Evolutionary conservation across 1,140 invertebrate species (phyloP).

Genomic region (Drosophila repletoides): DNA sequence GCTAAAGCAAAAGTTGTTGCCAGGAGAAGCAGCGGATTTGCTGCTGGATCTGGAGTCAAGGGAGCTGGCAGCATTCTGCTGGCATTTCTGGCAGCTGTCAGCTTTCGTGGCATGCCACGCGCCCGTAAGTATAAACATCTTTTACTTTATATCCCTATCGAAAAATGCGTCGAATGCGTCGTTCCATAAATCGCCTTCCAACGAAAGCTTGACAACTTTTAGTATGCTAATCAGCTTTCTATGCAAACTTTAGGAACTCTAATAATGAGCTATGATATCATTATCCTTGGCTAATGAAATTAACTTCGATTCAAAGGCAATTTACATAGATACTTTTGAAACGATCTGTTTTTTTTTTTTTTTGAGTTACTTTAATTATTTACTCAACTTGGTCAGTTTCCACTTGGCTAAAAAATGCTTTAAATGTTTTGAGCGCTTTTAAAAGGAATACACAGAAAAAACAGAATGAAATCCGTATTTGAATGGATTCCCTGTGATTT

Average conservation of each 20-base stretch:
- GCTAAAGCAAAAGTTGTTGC: constrained; percentile 19
- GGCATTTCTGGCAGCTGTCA: constrained; percentile 78
- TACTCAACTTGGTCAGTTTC: too few relatives aligned
- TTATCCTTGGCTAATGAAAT: too few relatives aligned
- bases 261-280: too few relatives aligned
- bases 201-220: background rate
- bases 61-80: constrained; percentile 57
- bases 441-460: too few relatives aligned
- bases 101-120: constrained; percentile 66
- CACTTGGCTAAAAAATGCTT: too few relatives aligned
- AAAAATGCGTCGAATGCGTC: background rate
- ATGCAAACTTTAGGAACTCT: background rate
- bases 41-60: constrained; percentile 16
- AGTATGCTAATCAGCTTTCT: background rate
- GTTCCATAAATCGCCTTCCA: constrained; percentile 7
- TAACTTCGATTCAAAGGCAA: too few relatives aligned
- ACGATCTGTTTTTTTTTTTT: too few relatives aligned
- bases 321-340: too few relatives aligned
- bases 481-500: too few relatives aligned
- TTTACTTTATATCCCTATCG: constrained; percentile 39
- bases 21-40: constrained; percentile 25
- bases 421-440: too few relatives aligned
- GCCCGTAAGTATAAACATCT: constrained; percentile 73
- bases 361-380: too few relatives aligned
- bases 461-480: too few relatives aligned